These are phyloP conservation scores for Opisthograptis luteolata DNA, from an alignment of 2,888 invertebrate genomes.

Conservation along the genomic window DNA sequence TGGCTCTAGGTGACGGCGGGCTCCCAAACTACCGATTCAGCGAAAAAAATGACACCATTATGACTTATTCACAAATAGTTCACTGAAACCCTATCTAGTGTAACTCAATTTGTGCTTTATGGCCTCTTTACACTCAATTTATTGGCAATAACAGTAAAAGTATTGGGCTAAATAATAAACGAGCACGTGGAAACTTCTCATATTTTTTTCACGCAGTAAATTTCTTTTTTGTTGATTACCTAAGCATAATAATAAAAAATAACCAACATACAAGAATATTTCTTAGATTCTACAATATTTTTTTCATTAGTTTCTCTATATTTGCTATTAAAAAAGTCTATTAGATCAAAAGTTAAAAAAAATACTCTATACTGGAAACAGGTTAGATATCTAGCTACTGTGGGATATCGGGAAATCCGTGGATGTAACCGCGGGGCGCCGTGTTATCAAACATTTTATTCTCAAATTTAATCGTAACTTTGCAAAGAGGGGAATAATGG, in stretches of 20 bases:
- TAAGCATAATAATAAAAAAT: no score
- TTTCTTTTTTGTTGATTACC: no score
- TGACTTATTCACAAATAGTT: constrained; percentile 55
- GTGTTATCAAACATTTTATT: no score
- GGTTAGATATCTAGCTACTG: no score
- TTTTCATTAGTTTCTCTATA: no score
- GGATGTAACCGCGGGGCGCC: no score
- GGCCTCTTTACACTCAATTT: constrained; percentile 31
- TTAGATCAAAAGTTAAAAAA: no score
- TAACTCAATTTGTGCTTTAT: constrained; percentile 42
- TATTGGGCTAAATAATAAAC: constrained; percentile 12
- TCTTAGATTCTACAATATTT: no score
- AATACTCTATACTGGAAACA: no score
- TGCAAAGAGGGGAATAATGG: constrained; percentile 1
- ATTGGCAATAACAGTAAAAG: constrained; percentile 25
- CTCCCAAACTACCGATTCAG: constrained; percentile 38
- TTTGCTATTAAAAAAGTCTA: no score
- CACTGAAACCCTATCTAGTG: constrained; percentile 44
- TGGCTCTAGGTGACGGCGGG: constrained; percentile 28
- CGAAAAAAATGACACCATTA: constrained; percentile 53
- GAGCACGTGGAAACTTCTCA: not conserved
- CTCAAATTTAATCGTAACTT: not conserved
- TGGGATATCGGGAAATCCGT: no score
- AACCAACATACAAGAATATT: no score
- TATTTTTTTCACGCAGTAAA: constrained; percentile 2